Evolutionary conservation across 1,140 invertebrate genomes (phyloP), one percentile per base, ranked within the genome.

Genomic region (Penaeus indicus): DNA sequence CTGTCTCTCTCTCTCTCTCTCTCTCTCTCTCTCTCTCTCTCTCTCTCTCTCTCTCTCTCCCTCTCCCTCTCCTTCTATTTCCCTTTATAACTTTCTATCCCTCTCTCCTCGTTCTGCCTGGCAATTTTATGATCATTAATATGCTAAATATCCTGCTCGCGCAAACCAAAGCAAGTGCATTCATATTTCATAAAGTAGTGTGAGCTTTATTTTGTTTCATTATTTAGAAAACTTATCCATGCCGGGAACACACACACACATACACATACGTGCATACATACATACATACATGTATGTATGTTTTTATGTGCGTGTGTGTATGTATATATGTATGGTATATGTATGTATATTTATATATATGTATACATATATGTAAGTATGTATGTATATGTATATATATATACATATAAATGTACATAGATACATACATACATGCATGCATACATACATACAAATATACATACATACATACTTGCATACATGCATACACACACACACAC

Each of bases 11-110:
- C 8, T 62, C 11, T n/a, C 25, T 21, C 81, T 62, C 60, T 83
- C 81, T 62, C 47, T 83, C 81, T 62, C 47, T 83, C 60, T 83
- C 60, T 62, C 60, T 83, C 81, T 83, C 79, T 11, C 79, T 54
- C 79, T n/a, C 60, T 63, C 81, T 61, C 81, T 63, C 81, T 61
- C 60, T 80, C 47, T 80, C 78, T 80, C 47, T 80, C 78, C 60
- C 72, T 75, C 72, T 75, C 72, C 18, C 13, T 32, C 25, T 22
- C 25, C 18, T 1, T 18, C 25, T 25, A 75, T 25, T 16, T 27
- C 25, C n/a, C 2, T 16, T 18, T n/a, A 18, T 75, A 18, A 22
- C 38, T 18, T 27, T 16, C 25, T 16, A 1, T 32, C 72, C 72
- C 72, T 32, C 72, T 22, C 72, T 32, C 72, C 21, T 78, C 75